A percentile compares a stretch with the other conserved stretches of the same genome.
Conservation (phyloP, 92 coral and sea anemone genomes). For the Parazoanthus swiftii region DNA sequence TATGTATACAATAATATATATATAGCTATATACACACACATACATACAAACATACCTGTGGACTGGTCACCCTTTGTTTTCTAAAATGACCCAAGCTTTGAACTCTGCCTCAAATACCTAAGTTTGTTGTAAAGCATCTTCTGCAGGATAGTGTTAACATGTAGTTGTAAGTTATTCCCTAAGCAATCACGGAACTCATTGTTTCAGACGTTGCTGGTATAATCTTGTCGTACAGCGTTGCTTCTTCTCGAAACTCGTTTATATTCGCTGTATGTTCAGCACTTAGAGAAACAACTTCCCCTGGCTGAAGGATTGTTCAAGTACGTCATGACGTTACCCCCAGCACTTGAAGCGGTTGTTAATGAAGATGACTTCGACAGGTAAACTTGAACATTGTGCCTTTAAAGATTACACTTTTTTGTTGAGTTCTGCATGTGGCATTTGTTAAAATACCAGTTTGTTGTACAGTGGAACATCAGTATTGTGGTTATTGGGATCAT, state of each 20-base stretch:
- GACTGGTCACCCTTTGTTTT: no score
- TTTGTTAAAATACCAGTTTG: no score
- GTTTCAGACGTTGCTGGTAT: not conserved
- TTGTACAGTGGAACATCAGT: no score
- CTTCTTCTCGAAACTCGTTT: not conserved
- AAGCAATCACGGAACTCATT: not conserved
- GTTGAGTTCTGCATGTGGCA: no score
- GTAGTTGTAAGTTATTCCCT: not conserved
- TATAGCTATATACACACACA: no score
- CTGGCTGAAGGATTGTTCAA: conserved; percentile 76
- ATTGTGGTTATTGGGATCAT: no score
- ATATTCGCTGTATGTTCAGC: conserved; percentile 45
- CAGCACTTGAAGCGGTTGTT: conserved; percentile 84
- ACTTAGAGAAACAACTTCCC: conserved; percentile 73
- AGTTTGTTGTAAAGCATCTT: not conserved
- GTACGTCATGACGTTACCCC: conserved; percentile 75
- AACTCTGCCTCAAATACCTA: not conserved
- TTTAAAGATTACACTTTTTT: no score
- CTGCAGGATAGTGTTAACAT: not conserved
- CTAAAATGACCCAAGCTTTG: not conserved
- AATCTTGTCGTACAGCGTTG: not conserved
- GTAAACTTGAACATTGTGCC: conserved; percentile 35
- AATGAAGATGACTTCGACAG: conserved; percentile 89
- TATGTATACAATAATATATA: no score
- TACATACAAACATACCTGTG: no score